Evolutionary conservation across 37 sponge, comb jelly and placozoan species (phyloP).

Genomic region (Agelas oroides): DNA sequence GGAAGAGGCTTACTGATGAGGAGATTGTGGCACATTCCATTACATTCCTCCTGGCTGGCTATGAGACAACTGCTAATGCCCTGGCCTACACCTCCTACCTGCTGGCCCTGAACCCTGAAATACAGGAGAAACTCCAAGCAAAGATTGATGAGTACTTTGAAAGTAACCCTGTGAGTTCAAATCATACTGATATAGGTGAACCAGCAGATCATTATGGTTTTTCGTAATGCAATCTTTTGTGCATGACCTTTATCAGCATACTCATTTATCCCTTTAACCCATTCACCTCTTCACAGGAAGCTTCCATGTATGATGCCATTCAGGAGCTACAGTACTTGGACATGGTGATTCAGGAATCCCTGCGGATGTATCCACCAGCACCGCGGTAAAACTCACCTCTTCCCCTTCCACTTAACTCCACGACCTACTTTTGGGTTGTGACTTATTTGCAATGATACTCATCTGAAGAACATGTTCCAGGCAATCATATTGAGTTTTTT

Average conservation of each 20-base stretch:
- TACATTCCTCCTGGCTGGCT: constrained; percentile 83
- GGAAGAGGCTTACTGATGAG: constrained; percentile 38
- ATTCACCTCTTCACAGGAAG: constrained; percentile 37
- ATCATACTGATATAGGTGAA: no score
- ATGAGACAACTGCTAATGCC: constrained; percentile 82
- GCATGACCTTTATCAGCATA: no score
- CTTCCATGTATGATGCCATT: constrained; percentile 69
- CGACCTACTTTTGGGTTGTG: no score
- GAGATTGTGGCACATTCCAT: constrained; percentile 56
- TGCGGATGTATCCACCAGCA: constrained; percentile 78
- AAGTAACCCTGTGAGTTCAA: constrained; percentile 54
- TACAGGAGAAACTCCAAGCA: constrained; percentile 64
- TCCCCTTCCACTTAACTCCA: no score
- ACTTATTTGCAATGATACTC: no score
- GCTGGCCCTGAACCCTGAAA: constrained; percentile 70
- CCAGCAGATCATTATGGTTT: no score
- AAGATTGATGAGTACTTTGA: constrained; percentile 70
- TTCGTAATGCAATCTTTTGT: no score
- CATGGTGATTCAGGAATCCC: constrained; percentile 78
- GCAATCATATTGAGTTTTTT: no score
- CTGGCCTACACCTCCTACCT: constrained; percentile 72
- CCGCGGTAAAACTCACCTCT: constrained; percentile 30
- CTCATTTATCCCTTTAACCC: no score
- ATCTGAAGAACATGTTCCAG: no score
- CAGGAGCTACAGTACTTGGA: constrained; percentile 80